Base-by-base conservation (phyloP, 2,888 invertebrate genomes). In the Corythucha ciliata region DNA sequence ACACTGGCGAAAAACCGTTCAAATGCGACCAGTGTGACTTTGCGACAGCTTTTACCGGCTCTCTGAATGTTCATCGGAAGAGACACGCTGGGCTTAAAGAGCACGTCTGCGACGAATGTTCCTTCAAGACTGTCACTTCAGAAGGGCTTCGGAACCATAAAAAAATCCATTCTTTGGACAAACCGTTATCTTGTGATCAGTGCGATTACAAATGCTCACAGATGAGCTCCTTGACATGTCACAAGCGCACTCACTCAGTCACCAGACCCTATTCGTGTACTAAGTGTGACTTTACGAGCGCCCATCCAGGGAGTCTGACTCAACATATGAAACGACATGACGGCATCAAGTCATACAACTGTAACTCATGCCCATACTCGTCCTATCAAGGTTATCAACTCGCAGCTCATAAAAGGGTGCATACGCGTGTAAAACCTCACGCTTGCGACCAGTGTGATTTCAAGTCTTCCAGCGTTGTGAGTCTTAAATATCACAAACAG, bases 401-500 rank as follows among this genome's bases (percentile, higher is more conserved):
- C 6, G 18, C 32, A 12, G 45, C 45, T 7, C 45, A 45, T 32
- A 45, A 32, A 1, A 16, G 45, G 33, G 25, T 45, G 5, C 45
- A 45, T 8, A 45, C 45, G 4, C 32, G 29, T 10, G 45, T 33
- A n/a, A 45, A 45, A 24, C 45, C 45, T 3, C 33, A 45, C 21
- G 32, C 29, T 18, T 45, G 45, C 25, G 29, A 27, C 4, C 22
- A 33, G 21, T 45, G 45, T 33, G 45, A 33, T 8, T 45, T 33
- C 16, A 32, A 33, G n/a, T 32, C 40, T 25, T n/a, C 25, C 29
- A 49, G 25, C 29, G 25, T 24, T 18, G 49, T 39, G 21, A 20
- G 49, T 3, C 41, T 49, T 6, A 27, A 34, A 40, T 21, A 49
- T n/a, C 49, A 49, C 24, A 49, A 40, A 41, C 3, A 41, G 33